Base-by-base conservation (phyloP, 2,888 invertebrate species). In the Alloplasta piceator region DNA sequence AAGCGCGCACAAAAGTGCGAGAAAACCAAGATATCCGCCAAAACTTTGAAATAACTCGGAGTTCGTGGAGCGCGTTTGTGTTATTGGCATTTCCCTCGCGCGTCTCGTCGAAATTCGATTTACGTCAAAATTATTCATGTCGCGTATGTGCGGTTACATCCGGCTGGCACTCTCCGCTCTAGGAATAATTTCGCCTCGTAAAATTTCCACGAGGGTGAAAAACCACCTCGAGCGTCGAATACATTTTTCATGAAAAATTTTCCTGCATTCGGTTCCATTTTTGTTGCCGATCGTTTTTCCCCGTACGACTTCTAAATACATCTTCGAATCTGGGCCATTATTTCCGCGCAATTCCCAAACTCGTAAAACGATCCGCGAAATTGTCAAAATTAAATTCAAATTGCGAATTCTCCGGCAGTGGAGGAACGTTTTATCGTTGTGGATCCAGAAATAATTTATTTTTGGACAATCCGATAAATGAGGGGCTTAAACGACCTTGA, bases 81-180 rank as follows among this genome's bases (percentile, higher is more conserved):
- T 26, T 26, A 26, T 26, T 26, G 26, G 26, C 26, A 26, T 26
- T 14, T 36, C 10, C 7, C 52, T 14, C 39, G 56, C 14, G n/a
- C 14, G 36, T 26, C 48, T 36, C 60, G 58, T 74, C 41, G 50
- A 58, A 74, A 64, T 74, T 79, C 78, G 78, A 79, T 79, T 70
- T 67, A 43, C 58, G 4, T 43, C 14, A 58, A 60, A 74, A 79
- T 76, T 74, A 74, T 79, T 74, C 73, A 74, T 74, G 39, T 74
- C 78, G 50, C 74, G 70, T 77, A 70, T 26, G 46, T 55, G 63
- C 61, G 12, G 68, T 55, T 63, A 5, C 5, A 16, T 26, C 6
- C n/a, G 14, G 39, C 41, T 60, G 52, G 61, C 60, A 14, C 1
- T 76, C 55, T 61, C 68, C 39, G 39, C 52, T 39, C 39, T 12